These are phyloP conservation scores for Muscicapa adusta DNA, from an alignment of 2,113 vertebrate genomes.

Conservation along the genomic window DNA sequence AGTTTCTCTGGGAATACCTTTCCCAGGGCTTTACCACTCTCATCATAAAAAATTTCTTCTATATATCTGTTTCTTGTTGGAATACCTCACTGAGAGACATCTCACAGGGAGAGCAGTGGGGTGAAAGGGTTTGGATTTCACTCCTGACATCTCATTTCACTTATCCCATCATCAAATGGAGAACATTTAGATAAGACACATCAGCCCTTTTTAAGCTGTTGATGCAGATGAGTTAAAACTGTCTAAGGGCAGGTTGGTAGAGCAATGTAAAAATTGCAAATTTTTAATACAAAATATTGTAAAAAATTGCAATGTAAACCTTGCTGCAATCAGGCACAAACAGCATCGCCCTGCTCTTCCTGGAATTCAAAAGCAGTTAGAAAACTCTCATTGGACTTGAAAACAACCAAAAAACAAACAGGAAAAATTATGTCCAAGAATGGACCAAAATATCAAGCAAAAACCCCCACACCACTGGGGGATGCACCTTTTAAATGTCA, in stretches of 20 bases:
- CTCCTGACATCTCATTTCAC: fast-evolving
- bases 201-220: not conserved
- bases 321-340: not conserved
- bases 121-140: not conserved
- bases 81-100: not conserved
- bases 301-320: not conserved
- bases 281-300: too few relatives aligned
- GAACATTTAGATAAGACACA: not conserved
- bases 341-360: not conserved
- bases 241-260: not conserved
- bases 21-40: fast-evolving
- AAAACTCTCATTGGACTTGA: not conserved
- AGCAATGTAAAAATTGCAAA: too few relatives aligned
- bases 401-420: too few relatives aligned
- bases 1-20: not conserved
- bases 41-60: fast-evolving
- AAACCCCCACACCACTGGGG: fast-evolving
- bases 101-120: not conserved
- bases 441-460: not conserved
- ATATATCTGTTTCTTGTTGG: not conserved
- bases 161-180: not conserved
- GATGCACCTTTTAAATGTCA: not conserved
- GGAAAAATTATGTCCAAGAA: not conserved
- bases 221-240: not conserved
- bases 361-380: not conserved